These are phyloP conservation scores for Flexamia atlantica DNA, from an alignment of 2,888 invertebrate genomes.

Conservation along the genomic window DNA sequence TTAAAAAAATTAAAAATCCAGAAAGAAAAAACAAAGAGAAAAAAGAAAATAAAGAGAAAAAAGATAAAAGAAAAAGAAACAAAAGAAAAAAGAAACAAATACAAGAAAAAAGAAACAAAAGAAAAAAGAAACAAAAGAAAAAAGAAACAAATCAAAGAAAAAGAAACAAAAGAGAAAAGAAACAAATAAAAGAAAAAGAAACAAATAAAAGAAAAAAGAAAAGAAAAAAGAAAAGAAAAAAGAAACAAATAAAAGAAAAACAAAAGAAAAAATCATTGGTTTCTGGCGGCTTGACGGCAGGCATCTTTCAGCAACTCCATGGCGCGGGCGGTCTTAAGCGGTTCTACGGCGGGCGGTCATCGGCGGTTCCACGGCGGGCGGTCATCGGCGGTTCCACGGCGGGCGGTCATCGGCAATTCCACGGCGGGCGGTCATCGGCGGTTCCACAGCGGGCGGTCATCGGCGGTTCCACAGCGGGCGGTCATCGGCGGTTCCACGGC, in stretches of 20 bases:
- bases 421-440: background rate
- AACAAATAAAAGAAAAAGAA: constrained; percentile 37
- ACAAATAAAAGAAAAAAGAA: background rate
- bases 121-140: background rate
- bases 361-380: background rate
- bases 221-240: background rate
- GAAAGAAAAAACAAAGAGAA: too few species aligned
- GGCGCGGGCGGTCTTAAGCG: background rate
- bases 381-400: background rate
- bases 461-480: background rate
- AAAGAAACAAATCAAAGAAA: background rate
- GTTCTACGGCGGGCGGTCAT: background rate
- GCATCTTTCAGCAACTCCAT: background rate
- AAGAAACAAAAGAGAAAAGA: background rate
- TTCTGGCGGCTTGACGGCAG: too few species aligned
- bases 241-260: constrained; percentile 13
- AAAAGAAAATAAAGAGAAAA: background rate
- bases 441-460: background rate
- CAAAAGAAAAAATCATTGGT: background rate
- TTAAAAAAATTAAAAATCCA: background rate
- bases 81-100: background rate
- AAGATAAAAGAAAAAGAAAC: background rate
- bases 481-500: constrained; percentile 2
- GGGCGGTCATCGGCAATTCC: background rate
- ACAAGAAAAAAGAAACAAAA: background rate